These are phyloP conservation scores for Sarcophaga caerulescens DNA, from an alignment of 2,888 invertebrate genomes.

Conservation along the genomic window DNA sequence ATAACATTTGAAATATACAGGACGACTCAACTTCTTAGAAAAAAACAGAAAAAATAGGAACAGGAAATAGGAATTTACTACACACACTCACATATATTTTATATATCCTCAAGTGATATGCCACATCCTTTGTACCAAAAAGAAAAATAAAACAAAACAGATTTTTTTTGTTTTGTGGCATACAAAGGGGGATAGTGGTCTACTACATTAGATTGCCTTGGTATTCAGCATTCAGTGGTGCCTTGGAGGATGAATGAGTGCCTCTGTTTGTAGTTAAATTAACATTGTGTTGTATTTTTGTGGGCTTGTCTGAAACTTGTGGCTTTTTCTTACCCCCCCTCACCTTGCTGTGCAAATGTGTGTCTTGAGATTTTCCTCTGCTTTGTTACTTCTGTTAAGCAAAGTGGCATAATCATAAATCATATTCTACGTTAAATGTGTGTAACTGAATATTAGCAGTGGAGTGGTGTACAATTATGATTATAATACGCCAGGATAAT, in stretches of 20 bases:
- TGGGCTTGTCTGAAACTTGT: constrained; percentile 39
- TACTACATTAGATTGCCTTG: too few species aligned
- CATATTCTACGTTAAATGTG: constrained; percentile 54
- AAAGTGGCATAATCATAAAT: constrained; percentile 63
- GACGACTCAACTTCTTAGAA: background rate
- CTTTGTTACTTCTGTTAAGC: constrained; percentile 9
- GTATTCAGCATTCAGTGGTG: too few species aligned
- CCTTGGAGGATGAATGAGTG: background rate
- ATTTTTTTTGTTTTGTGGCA: background rate
- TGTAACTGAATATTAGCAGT: constrained; percentile 2
- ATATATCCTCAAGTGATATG: constrained; percentile 61
- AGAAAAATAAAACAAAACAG: constrained; percentile 5
- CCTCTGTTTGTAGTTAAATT: constrained; percentile 36
- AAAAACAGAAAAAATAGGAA: constrained; percentile 1
- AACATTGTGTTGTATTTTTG: constrained; percentile 41
- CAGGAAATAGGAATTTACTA: constrained; percentile 54
- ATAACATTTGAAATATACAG: background rate
- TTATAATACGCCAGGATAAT: constrained; percentile 59
- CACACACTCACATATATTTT: constrained; percentile 32
- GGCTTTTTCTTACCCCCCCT: constrained; percentile 1
- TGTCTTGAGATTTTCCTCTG: constrained; percentile 8
- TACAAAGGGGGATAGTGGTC: too few species aligned
- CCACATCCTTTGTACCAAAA: constrained; percentile 48
- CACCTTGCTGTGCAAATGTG: constrained; percentile 11
- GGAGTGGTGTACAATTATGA: constrained; percentile 60